phyloP scores from a whole-genome alignment of 2,113 vertebrate species.

The Sinocyclocheilus grahami region DNA sequence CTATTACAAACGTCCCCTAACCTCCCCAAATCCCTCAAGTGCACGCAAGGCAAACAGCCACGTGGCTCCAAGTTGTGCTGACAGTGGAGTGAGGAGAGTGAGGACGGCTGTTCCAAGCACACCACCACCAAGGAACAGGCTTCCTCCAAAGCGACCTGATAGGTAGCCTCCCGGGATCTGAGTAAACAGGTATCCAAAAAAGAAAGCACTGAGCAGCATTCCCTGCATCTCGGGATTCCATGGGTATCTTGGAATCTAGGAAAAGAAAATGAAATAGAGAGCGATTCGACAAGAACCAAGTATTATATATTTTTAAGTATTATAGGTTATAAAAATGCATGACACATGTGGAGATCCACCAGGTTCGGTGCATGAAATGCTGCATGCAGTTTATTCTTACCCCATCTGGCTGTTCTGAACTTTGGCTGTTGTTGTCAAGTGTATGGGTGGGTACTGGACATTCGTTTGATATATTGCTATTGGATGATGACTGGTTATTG shows the following conservation, averaged over 20 bases:
- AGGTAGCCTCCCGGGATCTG: conserved; percentile 85
- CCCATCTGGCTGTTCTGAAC: conserved; percentile 58
- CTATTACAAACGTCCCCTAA: conserved; percentile 31
- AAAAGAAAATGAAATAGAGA: not conserved
- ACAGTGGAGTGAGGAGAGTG: conserved; percentile 78
- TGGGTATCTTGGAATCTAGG: conserved; percentile 67
- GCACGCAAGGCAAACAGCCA: conserved; percentile 75
- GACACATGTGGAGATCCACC: not conserved
- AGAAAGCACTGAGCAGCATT: conserved; percentile 83
- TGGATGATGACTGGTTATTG: not conserved
- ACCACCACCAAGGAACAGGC: conserved; percentile 76
- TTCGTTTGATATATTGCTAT: conserved; percentile 56
- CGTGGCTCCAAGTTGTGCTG: conserved; percentile 72
- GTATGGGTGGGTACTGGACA: conserved; percentile 62
- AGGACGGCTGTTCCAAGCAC: conserved; percentile 78
- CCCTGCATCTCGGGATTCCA: conserved; percentile 78
- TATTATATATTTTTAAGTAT: no score
- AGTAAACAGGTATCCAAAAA: conserved; percentile 82
- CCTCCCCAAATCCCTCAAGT: conserved; percentile 77
- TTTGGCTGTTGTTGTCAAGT: conserved; percentile 49
- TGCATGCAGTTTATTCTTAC: conserved; percentile 57
- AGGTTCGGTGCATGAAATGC: not conserved
- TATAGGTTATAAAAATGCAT: not conserved
- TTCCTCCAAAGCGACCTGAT: conserved; percentile 79
- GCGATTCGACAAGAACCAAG: not conserved